phyloP scores from a whole-genome alignment of 2,888 invertebrate species.

The Carterocephalus palaemon region DNA sequence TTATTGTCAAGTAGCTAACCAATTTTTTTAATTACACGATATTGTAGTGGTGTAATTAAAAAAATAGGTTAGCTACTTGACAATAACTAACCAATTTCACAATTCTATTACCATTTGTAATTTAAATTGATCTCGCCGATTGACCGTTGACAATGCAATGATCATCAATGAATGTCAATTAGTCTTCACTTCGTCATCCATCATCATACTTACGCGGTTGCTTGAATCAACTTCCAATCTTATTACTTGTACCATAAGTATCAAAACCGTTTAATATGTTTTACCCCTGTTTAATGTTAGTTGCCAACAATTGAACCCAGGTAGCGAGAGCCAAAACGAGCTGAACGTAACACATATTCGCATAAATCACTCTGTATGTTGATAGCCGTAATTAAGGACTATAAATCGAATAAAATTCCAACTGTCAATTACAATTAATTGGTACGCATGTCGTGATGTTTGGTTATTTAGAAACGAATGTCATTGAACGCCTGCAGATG shows the following conservation, averaged over 20 bases:
- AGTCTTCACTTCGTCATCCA: slow-evolving; percentile 21
- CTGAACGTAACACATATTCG: neutral
- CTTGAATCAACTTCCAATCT: neutral
- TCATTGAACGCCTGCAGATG: neutral
- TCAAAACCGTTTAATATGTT: neutral
- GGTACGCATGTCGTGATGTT: slow-evolving; percentile 6
- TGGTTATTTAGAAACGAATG: slow-evolving; percentile 1
- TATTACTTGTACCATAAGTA: neutral
- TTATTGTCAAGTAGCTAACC: too few species aligned
- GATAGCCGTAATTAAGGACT: slow-evolving; percentile 20
- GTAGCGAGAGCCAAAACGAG: slow-evolving; percentile 6
- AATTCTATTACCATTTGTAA: slow-evolving; percentile 12
- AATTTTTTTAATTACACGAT: too few species aligned
- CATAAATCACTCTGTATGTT: slow-evolving; percentile 11
- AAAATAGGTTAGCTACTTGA: too few species aligned
- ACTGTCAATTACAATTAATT: slow-evolving; percentile 20
- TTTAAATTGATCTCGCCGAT: slow-evolving; percentile 17
- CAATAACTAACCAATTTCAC: slow-evolving; percentile 13
- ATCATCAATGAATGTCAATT: slow-evolving; percentile 28
- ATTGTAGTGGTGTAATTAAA: too few species aligned
- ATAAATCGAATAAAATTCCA: slow-evolving; percentile 16
- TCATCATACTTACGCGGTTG: slow-evolving; percentile 9
- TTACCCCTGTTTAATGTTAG: neutral
- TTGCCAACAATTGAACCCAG: slow-evolving; percentile 7
- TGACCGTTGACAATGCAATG: slow-evolving; percentile 25